Evolutionary conservation across 2,797 vertebrate species (phyloP).

Genomic region (Tenualosa ilisha): DNA sequence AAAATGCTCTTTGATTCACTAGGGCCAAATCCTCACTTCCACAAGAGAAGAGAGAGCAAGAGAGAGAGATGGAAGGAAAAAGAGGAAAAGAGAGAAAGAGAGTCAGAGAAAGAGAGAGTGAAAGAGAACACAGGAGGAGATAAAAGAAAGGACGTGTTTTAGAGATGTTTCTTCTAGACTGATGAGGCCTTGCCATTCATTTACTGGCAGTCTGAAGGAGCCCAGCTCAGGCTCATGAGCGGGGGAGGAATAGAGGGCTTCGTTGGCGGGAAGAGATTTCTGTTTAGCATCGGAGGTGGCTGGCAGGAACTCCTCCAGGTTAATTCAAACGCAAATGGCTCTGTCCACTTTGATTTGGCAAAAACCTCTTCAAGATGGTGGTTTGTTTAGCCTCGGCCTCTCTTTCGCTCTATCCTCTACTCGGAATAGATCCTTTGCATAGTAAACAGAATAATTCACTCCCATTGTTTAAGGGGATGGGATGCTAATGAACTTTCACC

Average conservation of each 20-base stretch:
- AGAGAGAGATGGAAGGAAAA: slow-evolving; percentile 20
- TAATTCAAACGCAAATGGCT: slow-evolving; percentile 48
- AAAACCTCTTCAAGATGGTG: slow-evolving; percentile 36
- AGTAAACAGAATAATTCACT: slow-evolving; percentile 17
- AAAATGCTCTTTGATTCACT: slow-evolving; percentile 39
- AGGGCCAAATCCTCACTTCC: slow-evolving; percentile 18
- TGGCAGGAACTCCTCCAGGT: slow-evolving; percentile 38
- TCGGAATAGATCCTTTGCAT: slow-evolving; percentile 31
- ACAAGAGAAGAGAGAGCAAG: neutral
- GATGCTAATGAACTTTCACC: slow-evolving; percentile 42
- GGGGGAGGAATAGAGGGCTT: neutral
- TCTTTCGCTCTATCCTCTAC: slow-evolving; percentile 36
- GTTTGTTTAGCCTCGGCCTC: slow-evolving; percentile 34
- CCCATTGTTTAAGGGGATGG: slow-evolving; percentile 35
- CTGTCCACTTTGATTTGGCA: slow-evolving; percentile 44
- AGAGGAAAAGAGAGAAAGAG: slow-evolving; percentile 22
- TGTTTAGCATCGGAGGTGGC: slow-evolving; percentile 49
- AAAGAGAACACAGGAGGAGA: too few relatives aligned
- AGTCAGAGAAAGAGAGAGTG: neutral
- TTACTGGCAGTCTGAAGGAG: too few relatives aligned
- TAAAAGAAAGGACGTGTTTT: too few relatives aligned
- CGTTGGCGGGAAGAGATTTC: slow-evolving; percentile 29
- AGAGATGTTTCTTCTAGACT: too few relatives aligned
- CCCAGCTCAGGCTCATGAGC: neutral
- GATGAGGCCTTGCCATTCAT: too few relatives aligned